These are phyloP conservation scores for Orthosia cruda DNA, from an alignment of 2,888 invertebrate species.

Conservation along the genomic window DNA sequence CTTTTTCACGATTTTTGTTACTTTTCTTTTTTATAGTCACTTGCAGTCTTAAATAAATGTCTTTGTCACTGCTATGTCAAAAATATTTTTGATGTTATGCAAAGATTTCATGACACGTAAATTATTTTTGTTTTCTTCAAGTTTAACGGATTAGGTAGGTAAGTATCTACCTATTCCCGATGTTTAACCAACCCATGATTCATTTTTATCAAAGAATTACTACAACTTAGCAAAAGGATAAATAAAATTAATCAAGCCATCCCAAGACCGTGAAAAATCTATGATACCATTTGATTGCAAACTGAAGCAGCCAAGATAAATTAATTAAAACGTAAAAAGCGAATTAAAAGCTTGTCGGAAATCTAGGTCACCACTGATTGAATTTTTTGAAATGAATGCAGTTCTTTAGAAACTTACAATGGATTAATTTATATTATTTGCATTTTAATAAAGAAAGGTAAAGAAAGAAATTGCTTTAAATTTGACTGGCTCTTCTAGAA, in stretches of 20 bases:
- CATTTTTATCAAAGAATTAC: not conserved
- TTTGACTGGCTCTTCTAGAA: no score
- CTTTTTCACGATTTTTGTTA: no score
- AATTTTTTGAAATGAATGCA: constrained; percentile 24
- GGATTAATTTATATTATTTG: constrained; percentile 8
- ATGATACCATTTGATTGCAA: not conserved
- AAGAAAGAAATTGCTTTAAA: not conserved
- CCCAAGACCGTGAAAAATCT: not conserved
- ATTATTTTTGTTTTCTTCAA: not conserved
- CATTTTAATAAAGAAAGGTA: not conserved
- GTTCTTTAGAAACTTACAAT: not conserved
- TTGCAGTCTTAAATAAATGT: no score
- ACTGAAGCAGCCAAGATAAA: not conserved
- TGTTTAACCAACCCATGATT: not conserved
- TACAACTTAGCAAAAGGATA: no score
- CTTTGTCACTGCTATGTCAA: no score
- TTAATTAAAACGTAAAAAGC: constrained; percentile 3
- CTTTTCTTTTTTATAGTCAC: no score
- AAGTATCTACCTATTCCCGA: not conserved
- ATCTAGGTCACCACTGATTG: constrained; percentile 19
- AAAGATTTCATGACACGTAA: not conserved
- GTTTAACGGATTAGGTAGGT: not conserved
- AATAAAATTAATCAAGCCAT: not conserved
- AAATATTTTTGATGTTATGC: no score
- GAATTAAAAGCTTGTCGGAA: not conserved